These are phyloP conservation scores for Oreortyx pictus DNA, from an alignment of 2,797 vertebrate species.

Conservation along the genomic window DNA sequence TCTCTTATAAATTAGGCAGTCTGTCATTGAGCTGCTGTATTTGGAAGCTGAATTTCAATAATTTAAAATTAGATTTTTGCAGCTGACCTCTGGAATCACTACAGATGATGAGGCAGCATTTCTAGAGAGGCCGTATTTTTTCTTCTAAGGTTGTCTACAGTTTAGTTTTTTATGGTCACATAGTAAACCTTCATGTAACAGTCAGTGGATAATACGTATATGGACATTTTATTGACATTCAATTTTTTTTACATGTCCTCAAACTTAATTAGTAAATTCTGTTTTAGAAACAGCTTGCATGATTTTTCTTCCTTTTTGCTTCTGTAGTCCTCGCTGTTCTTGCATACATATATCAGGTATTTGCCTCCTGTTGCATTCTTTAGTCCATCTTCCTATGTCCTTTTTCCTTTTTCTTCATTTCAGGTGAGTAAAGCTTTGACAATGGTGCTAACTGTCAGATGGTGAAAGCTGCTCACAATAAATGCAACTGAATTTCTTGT, in stretches of 20 bases:
- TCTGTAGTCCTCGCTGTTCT: neutral
- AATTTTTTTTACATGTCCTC: neutral
- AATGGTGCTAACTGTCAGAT: neutral
- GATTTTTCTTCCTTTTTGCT: neutral
- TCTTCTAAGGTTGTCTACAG: fast-evolving
- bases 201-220: neutral
- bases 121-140: neutral
- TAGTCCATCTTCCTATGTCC: neutral
- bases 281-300: neutral
- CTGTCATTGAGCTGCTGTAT: neutral
- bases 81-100: neutral
- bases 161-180: neutral
- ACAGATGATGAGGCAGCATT: neutral
- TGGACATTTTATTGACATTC: neutral
- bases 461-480: neutral
- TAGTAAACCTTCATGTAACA: neutral
- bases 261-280: neutral
- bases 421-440: neutral
- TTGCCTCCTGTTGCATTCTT: neutral
- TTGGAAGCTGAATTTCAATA: neutral
- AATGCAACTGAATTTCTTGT: neutral
- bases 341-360: neutral
- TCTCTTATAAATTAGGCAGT: neutral
- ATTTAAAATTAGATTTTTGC: neutral
- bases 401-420: neutral